A percentile compares a stretch with the other conserved stretches of the same genome.
Evolutionary conservation across 2,113 vertebrate species (phyloP).

Genomic region (Austrofundulus limnaeus): DNA sequence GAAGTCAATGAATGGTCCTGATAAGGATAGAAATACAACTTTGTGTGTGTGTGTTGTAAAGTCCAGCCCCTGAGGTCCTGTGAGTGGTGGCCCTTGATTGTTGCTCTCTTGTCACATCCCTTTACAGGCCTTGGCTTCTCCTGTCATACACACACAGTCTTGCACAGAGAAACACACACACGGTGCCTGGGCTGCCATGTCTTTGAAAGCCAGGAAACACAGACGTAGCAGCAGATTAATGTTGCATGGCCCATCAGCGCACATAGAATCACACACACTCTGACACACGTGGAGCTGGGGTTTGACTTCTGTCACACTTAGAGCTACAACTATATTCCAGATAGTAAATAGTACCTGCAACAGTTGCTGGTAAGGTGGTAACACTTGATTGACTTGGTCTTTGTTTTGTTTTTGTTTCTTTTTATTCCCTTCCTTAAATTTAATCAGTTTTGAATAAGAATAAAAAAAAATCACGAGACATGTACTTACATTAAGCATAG

Average conservation of each 20-base stretch:
- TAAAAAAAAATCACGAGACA: too few relatives aligned
- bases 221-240: conserved; percentile 80
- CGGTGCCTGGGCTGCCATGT: conserved; percentile 68
- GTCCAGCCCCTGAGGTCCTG: conserved; percentile 62
- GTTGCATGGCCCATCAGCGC: conserved; percentile 68
- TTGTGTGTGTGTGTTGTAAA: conserved; percentile 26
- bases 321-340: conserved; percentile 20
- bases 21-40: too few relatives aligned
- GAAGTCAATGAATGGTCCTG: too few relatives aligned
- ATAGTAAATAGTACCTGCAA: conserved; percentile 28
- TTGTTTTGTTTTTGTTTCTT: background rate
- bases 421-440: background rate
- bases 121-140: conserved; percentile 58
- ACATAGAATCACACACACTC: conserved; percentile 29
- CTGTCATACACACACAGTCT: conserved; percentile 61
- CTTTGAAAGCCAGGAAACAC: conserved; percentile 71
- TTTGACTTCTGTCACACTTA: conserved; percentile 23
- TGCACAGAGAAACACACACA: conserved; percentile 37
- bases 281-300: conserved; percentile 8
- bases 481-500: too few relatives aligned
- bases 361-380: conserved; percentile 8
- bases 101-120: conserved; percentile 72
- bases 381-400: background rate
- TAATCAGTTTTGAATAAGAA: background rate
- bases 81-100: conserved; percentile 68